A percentile compares a stretch with the other conserved stretches of the same genome.
phyloP scores from a whole-genome alignment of 2,888 invertebrate genomes.

The Synanthedon tipuliformis region DNA sequence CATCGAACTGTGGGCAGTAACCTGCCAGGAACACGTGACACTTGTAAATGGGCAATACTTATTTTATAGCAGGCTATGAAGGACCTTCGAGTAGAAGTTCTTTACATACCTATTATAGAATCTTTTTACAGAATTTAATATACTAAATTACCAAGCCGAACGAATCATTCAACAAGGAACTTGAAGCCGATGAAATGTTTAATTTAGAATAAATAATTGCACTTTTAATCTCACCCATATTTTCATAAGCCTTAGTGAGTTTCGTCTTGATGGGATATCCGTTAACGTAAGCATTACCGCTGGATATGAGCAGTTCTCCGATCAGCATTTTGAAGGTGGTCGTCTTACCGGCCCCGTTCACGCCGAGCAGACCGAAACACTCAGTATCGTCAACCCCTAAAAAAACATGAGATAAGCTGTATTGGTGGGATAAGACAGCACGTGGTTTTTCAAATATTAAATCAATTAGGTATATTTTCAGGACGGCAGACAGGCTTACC shows the following conservation, averaged over 20 bases:
- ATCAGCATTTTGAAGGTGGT: slow-evolving; percentile 92
- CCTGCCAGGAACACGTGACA: slow-evolving; percentile 34
- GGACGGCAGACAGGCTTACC: too few species aligned
- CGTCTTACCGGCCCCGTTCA: slow-evolving; percentile 90
- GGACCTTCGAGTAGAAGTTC: too few species aligned
- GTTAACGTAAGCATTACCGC: slow-evolving; percentile 77
- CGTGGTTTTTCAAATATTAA: too few species aligned
- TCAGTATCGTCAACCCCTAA: slow-evolving; percentile 77
- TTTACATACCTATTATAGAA: too few species aligned
- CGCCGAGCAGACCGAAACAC: slow-evolving; percentile 85
- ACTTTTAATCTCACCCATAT: slow-evolving; percentile 56
- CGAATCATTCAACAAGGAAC: neutral
- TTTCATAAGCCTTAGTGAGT: slow-evolving; percentile 70
- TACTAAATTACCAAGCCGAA: neutral
- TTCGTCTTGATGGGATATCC: slow-evolving; percentile 63
- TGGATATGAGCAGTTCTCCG: slow-evolving; percentile 79
- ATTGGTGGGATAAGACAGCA: too few species aligned
- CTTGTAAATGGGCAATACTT: too few species aligned
- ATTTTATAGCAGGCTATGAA: too few species aligned
- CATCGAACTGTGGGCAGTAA: slow-evolving; percentile 84
- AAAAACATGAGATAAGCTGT: too few species aligned
- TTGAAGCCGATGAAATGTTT: neutral
- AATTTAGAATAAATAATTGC: neutral
- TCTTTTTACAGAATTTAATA: too few species aligned
- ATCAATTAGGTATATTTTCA: too few species aligned